Conservation (phyloP, 2,888 invertebrate species). For the Metalampra italica region DNA sequence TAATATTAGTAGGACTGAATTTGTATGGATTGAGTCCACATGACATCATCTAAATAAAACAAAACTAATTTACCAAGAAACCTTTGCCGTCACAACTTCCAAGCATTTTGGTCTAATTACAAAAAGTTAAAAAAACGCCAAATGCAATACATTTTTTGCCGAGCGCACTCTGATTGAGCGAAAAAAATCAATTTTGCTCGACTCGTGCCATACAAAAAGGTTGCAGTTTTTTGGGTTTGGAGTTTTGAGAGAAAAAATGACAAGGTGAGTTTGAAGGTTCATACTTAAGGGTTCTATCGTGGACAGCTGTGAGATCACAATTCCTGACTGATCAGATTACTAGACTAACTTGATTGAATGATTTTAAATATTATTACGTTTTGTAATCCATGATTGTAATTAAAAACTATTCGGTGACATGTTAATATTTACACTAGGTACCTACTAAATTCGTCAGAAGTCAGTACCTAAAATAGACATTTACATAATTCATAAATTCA, state of each 20-base stretch:
- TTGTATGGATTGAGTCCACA: too few species aligned
- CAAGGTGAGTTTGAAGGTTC: not conserved
- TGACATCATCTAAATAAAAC: conserved; percentile 60
- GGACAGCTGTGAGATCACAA: not conserved
- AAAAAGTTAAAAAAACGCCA: conserved; percentile 37
- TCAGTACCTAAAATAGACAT: too few species aligned
- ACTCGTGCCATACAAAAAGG: conserved; percentile 51
- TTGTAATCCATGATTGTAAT: too few species aligned
- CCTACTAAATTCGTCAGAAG: too few species aligned
- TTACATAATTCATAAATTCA: too few species aligned
- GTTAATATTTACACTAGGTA: too few species aligned
- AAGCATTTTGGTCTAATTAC: conserved; percentile 52
- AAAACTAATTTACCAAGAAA: conserved; percentile 48
- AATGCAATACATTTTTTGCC: conserved; percentile 60
- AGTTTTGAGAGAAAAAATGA: conserved; percentile 16
- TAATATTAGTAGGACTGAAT: too few species aligned
- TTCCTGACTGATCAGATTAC: too few species aligned
- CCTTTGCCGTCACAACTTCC: conserved; percentile 34
- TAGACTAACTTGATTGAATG: too few species aligned
- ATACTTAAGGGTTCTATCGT: not conserved
- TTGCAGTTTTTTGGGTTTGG: conserved; percentile 23
- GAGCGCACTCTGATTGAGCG: conserved; percentile 37
- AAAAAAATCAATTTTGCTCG: conserved; percentile 58
- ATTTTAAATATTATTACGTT: too few species aligned
- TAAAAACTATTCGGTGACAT: too few species aligned